Evolutionary conservation across 1,140 invertebrate species (phyloP), one percentile per base, ranked within the genome.

Genomic region (Sycophaga agraensis): DNA sequence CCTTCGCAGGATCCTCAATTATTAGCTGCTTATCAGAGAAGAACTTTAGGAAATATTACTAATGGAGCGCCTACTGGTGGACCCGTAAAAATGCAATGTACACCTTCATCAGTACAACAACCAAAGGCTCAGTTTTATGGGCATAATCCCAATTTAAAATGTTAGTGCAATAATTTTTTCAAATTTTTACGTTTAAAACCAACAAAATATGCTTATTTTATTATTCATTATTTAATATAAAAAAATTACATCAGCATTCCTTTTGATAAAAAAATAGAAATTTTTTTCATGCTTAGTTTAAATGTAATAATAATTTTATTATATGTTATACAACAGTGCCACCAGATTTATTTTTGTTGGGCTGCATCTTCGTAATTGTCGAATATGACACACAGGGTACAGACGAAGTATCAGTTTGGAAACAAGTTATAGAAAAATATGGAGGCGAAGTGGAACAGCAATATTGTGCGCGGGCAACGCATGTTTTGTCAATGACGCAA

Each of bases 401-500:
- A n/a, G 85, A 91, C 55, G 85, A 87, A 66, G 79, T 87, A 43
- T 84, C 78, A 31, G 81, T 81, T 16, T 97, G 94, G 94, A 86
- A 87, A 68, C 87, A 91, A 77, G 86, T 90, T 0, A 94, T 98
- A 45, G 85, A 88, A 56, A 86, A 91, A 68, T 87, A 93, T 79
- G 95, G 95, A 16, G 96, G 95, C 17, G 92, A 97, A 73, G 86
- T 97, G 16, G 94, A 96, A 71, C 79, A 84, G 0, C 84, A 87
- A 28, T 97, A 97, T 77, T 90, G 88, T 68, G 83, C 87, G 6
- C 83, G 91, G 28, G 90, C 96, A 12, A 98, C 96, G 0, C 96
- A 98, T 79, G 88, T 98, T 16, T 80, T 98, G 9, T 94, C 94
- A 73, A 88, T 93, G 66, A 93, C 91, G 11, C 94, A 96, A 78